Evolutionary conservation across 2,113 vertebrate genomes (phyloP).

Genomic region (Indicator indicator): DNA sequence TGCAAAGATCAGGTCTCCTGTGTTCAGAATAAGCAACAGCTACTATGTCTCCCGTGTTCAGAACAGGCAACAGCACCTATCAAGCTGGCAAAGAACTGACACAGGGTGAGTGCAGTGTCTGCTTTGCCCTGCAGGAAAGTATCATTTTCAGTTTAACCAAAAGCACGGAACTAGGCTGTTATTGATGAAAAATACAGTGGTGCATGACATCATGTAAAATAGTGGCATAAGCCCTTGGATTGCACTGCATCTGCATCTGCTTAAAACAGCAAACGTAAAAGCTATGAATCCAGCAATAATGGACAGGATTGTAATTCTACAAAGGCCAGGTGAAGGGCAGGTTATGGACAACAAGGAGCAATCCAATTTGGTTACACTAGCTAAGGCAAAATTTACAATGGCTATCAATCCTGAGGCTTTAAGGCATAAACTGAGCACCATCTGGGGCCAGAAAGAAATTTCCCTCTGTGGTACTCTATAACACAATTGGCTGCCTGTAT

Average conservation of each 20-base stretch:
- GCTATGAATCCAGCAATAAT: not conserved
- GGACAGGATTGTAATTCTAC: not conserved
- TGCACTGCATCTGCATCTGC: not conserved
- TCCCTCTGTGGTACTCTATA: slow-evolving; percentile 52
- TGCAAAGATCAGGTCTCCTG: not conserved
- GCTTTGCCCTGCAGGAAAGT: not conserved
- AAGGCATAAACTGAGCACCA: slow-evolving; percentile 63
- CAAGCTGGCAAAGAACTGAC: not conserved
- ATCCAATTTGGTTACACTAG: slow-evolving; percentile 60
- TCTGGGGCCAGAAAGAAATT: slow-evolving; percentile 52
- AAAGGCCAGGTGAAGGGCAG: slow-evolving; percentile 60
- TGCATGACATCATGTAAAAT: not conserved
- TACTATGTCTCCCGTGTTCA: too few species aligned
- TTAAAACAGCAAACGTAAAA: not conserved
- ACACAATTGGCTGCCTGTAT: slow-evolving; percentile 21
- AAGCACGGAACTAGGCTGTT: not conserved
- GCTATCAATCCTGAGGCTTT: slow-evolving; percentile 62
- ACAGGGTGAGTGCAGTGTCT: not conserved
- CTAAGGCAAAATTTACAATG: slow-evolving; percentile 64
- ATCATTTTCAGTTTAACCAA: not conserved
- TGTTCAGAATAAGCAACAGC: not conserved
- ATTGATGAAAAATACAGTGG: not conserved
- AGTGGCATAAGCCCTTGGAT: not conserved
- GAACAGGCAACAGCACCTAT: not conserved
- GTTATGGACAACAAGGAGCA: slow-evolving; percentile 53